phyloP scores from a whole-genome alignment of 2,888 invertebrate genomes.

The Polia nebulosa region DNA sequence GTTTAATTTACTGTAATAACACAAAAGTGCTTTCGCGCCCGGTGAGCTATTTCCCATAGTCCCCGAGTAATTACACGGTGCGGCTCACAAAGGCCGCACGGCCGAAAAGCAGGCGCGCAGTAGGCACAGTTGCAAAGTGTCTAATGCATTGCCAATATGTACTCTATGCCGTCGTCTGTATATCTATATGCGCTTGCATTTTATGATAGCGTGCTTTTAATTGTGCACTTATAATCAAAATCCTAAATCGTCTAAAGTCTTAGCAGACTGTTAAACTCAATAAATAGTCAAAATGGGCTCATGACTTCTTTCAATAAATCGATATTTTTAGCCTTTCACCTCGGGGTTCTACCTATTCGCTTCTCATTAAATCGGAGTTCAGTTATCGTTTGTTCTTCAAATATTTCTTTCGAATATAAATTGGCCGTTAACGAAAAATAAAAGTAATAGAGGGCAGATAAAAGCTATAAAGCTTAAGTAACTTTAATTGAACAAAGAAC shows the following conservation, averaged over 20 bases:
- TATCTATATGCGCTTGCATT: background rate
- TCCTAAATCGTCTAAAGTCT: slow-evolving; percentile 8
- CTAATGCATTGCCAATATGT: slow-evolving; percentile 75
- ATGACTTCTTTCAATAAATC: slow-evolving; percentile 15
- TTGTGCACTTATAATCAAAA: background rate
- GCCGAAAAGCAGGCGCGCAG: slow-evolving; percentile 71
- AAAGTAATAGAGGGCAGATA: slow-evolving; percentile 50
- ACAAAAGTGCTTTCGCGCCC: slow-evolving; percentile 82
- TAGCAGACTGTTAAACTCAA: background rate
- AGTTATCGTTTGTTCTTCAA: slow-evolving; percentile 50
- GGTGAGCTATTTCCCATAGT: slow-evolving; percentile 87
- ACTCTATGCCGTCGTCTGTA: background rate
- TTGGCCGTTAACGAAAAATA: slow-evolving; percentile 49
- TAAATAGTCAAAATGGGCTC: background rate
- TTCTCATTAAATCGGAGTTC: slow-evolving; percentile 56
- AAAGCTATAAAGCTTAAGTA: slow-evolving; percentile 68
- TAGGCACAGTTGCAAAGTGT: slow-evolving; percentile 57
- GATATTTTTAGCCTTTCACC: slow-evolving; percentile 40
- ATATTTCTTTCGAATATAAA: slow-evolving; percentile 48
- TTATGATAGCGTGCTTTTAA: background rate
- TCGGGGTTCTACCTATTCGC: slow-evolving; percentile 18
- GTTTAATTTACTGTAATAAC: slow-evolving; percentile 84
- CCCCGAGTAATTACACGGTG: slow-evolving; percentile 88
- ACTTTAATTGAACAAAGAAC: slow-evolving; percentile 73
- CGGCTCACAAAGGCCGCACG: slow-evolving; percentile 82